Conservation (phyloP, 2,888 invertebrate species). For the Cepaea hortensis region DNA sequence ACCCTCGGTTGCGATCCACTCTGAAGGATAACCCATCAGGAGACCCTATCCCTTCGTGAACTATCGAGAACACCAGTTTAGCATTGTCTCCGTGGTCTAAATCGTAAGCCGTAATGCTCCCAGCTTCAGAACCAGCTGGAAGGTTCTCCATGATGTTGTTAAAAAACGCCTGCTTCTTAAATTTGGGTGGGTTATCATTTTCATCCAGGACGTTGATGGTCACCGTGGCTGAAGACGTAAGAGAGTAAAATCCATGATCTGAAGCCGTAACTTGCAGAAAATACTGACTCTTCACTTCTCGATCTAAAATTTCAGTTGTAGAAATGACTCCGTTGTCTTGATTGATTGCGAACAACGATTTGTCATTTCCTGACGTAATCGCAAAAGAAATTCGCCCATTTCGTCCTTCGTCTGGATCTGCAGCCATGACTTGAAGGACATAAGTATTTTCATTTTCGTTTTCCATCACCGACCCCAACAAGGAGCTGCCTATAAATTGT, state of each 20-base stretch:
- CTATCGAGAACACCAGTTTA: conserved; percentile 77
- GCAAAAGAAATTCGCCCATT: conserved; percentile 81
- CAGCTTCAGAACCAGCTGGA: conserved; percentile 89
- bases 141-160: conserved; percentile 93
- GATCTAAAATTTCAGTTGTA: conserved; percentile 88
- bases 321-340: conserved; percentile 87
- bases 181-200: conserved; percentile 84
- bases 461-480: conserved; percentile 50
- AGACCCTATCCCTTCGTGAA: conserved; percentile 18
- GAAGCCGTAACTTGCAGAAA: conserved; percentile 81
- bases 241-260: conserved; percentile 61
- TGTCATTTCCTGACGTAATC: conserved; percentile 9
- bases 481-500: conserved; percentile 38
- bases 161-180: conserved; percentile 86
- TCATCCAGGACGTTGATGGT: conserved; percentile 81
- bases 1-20: conserved; percentile 85
- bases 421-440: conserved; percentile 82
- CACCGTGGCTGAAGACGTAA: conserved; percentile 82
- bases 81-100: conserved; percentile 93
- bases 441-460: conserved; percentile 38
- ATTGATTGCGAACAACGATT: conserved; percentile 88
- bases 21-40: conserved; percentile 78
- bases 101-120: conserved; percentile 92
- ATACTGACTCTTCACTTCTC: conserved; percentile 84
- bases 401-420: conserved; percentile 88